Conservation (phyloP, 2,888 invertebrate species). For the Prosopocoilus inquinatus region DNA sequence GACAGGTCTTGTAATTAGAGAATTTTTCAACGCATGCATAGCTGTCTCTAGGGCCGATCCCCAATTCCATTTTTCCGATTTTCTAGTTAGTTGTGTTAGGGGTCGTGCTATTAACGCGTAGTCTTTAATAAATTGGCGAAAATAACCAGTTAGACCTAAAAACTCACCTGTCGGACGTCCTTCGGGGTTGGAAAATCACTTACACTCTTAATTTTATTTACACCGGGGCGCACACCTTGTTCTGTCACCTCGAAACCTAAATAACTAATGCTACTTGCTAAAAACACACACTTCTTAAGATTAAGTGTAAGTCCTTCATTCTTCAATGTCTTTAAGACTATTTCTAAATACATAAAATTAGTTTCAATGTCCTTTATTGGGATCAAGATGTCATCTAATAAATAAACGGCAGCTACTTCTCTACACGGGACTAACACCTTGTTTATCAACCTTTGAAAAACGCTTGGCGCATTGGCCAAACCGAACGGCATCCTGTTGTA, state of each 20-base stretch:
- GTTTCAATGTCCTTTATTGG: conserved; percentile 23
- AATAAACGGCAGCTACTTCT: conserved; percentile 19
- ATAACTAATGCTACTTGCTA: too few relatives aligned
- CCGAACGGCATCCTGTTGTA: too few relatives aligned
- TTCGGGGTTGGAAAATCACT: conserved; percentile 1
- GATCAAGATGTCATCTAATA: conserved; percentile 24
- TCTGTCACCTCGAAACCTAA: too few relatives aligned
- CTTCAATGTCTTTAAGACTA: conserved; percentile 29
- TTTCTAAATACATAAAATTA: conserved; percentile 32
- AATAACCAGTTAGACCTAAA: conserved; percentile 10
- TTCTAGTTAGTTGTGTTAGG: conserved; percentile 28
- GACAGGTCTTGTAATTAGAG: conserved; percentile 21
- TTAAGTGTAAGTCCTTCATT: conserved; percentile 37
- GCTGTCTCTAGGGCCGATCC: conserved; percentile 15
- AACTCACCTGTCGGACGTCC: not conserved
- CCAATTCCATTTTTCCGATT: conserved; percentile 20
- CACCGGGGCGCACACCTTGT: too few relatives aligned
- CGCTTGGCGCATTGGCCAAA: too few relatives aligned
- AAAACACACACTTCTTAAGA: conserved; percentile 41
- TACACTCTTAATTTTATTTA: too few relatives aligned
- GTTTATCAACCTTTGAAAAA: too few relatives aligned
- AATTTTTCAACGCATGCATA: conserved; percentile 24
- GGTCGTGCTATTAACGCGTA: conserved; percentile 24
- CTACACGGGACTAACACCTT: conserved; percentile 32
- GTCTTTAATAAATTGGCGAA: conserved; percentile 11